Percentiles rank a stretch among this genome's conserved stretches.
These are phyloP conservation scores for Halcyon chelicuti DNA, from an alignment of 2,797 vertebrate genomes.

Conservation along the genomic window DNA sequence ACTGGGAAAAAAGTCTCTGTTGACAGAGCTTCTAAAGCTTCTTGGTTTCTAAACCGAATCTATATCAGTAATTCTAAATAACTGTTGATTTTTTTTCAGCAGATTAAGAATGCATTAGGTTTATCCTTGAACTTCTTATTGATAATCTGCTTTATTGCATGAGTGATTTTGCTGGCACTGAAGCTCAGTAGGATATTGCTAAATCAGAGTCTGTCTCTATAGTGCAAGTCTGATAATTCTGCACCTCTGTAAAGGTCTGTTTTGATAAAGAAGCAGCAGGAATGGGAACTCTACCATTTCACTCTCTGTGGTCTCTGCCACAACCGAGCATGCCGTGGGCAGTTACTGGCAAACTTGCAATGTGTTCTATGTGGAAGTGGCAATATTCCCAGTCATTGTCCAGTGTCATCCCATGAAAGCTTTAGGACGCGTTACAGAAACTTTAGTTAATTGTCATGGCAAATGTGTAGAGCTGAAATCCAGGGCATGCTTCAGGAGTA, in stretches of 20 bases:
- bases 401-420: not conserved
- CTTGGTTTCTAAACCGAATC: not conserved
- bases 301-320: not conserved
- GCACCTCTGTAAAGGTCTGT: not conserved
- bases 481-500: not conserved
- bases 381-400: not conserved
- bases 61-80: not conserved
- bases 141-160: not conserved
- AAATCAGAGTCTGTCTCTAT: not conserved
- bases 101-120: not conserved
- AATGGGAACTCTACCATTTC: not conserved
- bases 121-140: not conserved
- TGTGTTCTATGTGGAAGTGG: not conserved
- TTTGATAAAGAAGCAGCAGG: not conserved
- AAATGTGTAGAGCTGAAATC: not conserved
- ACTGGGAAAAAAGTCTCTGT: not conserved
- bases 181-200: not conserved
- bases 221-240: not conserved
- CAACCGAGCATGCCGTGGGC: not conserved
- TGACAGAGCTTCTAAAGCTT: not conserved
- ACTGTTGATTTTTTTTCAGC: not conserved
- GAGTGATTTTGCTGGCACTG: not conserved
- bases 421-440: not conserved
- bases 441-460: not conserved
- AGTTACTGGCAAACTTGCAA: not conserved